phyloP scores from a whole-genome alignment of 1,140 invertebrate genomes.

The Drosophila pruinosa region DNA sequence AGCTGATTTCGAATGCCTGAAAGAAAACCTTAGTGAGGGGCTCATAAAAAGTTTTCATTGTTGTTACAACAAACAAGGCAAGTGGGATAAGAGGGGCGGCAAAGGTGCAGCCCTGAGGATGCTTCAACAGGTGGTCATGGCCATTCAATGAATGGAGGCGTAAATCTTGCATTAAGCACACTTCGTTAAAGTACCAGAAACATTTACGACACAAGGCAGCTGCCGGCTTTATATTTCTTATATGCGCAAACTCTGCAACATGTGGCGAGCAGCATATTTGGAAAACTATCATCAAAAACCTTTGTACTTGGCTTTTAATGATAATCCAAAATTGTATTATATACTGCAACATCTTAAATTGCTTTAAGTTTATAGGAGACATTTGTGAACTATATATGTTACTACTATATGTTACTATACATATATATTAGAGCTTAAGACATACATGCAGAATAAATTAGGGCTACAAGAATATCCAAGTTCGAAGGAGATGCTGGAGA shows the following conservation, averaged over 20 bases:
- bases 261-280: constrained; percentile 18
- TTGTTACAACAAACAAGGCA: constrained; percentile 23
- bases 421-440: too few relatives aligned
- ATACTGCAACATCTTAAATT: too few relatives aligned
- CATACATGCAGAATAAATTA: too few relatives aligned
- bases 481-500: too few relatives aligned
- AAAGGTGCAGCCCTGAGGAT: constrained; percentile 11
- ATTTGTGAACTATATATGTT: too few relatives aligned
- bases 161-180: constrained; percentile 72
- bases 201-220: constrained; percentile 35
- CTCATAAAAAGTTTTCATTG: constrained; percentile 57
- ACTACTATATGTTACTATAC: too few relatives aligned
- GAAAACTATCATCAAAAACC: neutral
- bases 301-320: too few relatives aligned
- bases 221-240: constrained; percentile 4
- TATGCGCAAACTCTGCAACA: constrained; percentile 67
- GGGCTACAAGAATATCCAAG: too few relatives aligned
- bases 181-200: constrained; percentile 39
- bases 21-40: constrained; percentile 27
- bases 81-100: neutral
- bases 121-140: constrained; percentile 66
- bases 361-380: too few relatives aligned
- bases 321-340: too few relatives aligned
- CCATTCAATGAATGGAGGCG: constrained; percentile 72
- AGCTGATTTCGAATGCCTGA: constrained; percentile 46